Evolutionary conservation across 2,113 vertebrate genomes (phyloP).

Genomic region (Rhinogobius similis): DNA sequence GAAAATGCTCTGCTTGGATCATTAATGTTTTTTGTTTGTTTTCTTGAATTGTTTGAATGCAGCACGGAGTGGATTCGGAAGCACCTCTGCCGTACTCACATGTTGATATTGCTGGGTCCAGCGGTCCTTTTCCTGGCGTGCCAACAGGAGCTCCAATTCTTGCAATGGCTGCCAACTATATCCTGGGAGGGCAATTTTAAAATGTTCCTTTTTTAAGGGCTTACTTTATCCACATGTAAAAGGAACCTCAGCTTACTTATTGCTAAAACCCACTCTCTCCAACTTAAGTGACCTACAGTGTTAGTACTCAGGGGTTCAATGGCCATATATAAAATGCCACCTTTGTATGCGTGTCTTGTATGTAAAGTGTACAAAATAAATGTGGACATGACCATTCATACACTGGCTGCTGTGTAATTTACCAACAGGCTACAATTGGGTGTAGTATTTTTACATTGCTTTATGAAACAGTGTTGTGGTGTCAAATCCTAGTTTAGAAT

Average conservation of each 20-base stretch:
- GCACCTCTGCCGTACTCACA: conserved; percentile 79
- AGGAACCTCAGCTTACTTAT: conserved; percentile 17
- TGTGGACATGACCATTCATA: not conserved
- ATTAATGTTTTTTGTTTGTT: not conserved
- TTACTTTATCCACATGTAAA: conserved; percentile 11
- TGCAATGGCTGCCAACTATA: conserved; percentile 78
- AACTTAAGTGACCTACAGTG: conserved; percentile 29
- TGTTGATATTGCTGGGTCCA: conserved; percentile 82
- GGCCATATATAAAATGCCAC: not conserved
- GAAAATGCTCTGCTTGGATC: not conserved
- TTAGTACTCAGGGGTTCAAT: conserved; percentile 45
- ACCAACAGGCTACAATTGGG: not conserved
- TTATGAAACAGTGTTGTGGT: not conserved
- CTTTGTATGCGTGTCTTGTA: conserved; percentile 4
- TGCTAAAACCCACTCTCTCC: conserved; percentile 16
- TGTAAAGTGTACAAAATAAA: conserved; percentile 5
- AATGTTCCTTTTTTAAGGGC: not conserved
- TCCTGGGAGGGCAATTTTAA: conserved; percentile 52
- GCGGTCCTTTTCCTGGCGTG: conserved; percentile 81
- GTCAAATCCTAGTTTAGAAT: too few species aligned
- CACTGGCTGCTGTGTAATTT: not conserved
- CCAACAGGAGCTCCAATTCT: conserved; percentile 81
- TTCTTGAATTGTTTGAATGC: not conserved
- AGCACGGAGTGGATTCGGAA: conserved; percentile 78
- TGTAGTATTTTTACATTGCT: too few species aligned